Percentiles rank a stretch among this genome's conserved stretches.
These are phyloP conservation scores for Danaus melanippus DNA, from an alignment of 1,140 invertebrate genomes.

Conservation along the genomic window DNA sequence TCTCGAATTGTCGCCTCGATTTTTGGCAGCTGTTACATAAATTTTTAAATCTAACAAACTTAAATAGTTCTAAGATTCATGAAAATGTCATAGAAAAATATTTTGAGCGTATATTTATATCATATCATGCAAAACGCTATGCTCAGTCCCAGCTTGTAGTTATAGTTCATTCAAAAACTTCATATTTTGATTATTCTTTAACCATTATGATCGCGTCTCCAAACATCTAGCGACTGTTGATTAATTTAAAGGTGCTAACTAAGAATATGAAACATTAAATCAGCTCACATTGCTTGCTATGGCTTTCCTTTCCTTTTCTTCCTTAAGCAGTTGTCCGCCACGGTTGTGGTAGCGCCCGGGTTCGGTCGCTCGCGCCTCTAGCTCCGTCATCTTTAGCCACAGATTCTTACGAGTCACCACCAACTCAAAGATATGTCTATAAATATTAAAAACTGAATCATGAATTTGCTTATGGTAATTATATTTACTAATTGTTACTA, in stretches of 20 bases:
- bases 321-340: constrained; percentile 84
- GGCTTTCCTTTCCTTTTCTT: constrained; percentile 86
- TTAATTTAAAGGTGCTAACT: neutral
- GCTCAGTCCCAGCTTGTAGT: no score
- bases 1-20: constrained; percentile 76
- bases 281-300: constrained; percentile 73
- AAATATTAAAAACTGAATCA: constrained; percentile 26
- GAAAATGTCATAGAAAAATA: constrained; percentile 2
- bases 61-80: neutral
- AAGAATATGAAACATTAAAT: constrained; percentile 3
- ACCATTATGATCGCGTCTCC: no score
- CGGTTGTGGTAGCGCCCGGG: constrained; percentile 88
- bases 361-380: constrained; percentile 81
- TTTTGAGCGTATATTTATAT: neutral
- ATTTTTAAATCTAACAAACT: constrained; percentile 7
- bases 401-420: constrained; percentile 75
- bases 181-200: no score
- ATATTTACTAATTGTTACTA: constrained; percentile 9
- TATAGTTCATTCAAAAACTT: no score
- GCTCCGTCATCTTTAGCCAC: constrained; percentile 78
- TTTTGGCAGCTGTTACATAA: constrained; percentile 73
- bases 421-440: constrained; percentile 75
- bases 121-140: no score
- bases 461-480: constrained; percentile 12
- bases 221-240: no score